Percentiles rank a stretch among this genome's conserved stretches.
These are phyloP conservation scores for Procambarus virginalis DNA, from an alignment of 1,140 invertebrate species.

Conservation along the genomic window DNA sequence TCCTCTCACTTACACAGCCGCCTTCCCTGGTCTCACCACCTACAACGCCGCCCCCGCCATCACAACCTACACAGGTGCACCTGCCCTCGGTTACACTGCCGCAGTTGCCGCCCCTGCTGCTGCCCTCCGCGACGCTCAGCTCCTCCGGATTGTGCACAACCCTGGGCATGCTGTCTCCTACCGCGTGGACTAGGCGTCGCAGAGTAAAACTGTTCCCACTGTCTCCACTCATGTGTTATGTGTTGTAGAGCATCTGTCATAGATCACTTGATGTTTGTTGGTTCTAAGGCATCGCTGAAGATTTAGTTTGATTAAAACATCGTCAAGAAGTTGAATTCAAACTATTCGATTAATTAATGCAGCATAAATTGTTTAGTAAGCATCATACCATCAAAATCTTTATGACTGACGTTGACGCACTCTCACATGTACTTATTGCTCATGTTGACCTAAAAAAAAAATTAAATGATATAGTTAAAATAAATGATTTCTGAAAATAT, in stretches of 20 bases:
- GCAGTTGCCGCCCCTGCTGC: slow-evolving; percentile 10
- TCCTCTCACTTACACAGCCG: neutral
- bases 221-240: neutral
- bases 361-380: too few species aligned
- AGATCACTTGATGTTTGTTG: too few species aligned
- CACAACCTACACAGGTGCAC: neutral
- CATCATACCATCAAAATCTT: too few species aligned
- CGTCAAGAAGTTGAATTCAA: too few species aligned
- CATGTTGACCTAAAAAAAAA: too few species aligned
- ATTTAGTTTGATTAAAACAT: neutral
- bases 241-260: too few species aligned
- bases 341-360: too few species aligned
- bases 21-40: neutral
- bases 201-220: neutral
- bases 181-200: slow-evolving; percentile 2
- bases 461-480: too few species aligned
- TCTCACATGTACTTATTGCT: too few species aligned
- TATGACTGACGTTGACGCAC: too few species aligned
- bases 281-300: neutral
- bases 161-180: slow-evolving; percentile 40
- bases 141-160: slow-evolving; percentile 40
- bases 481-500: too few species aligned
- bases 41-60: neutral
- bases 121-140: slow-evolving; percentile 1
- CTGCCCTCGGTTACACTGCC: neutral